Evolutionary conservation across 1,140 invertebrate species (phyloP).

Genomic region (Doryteuthis pealeii): DNA sequence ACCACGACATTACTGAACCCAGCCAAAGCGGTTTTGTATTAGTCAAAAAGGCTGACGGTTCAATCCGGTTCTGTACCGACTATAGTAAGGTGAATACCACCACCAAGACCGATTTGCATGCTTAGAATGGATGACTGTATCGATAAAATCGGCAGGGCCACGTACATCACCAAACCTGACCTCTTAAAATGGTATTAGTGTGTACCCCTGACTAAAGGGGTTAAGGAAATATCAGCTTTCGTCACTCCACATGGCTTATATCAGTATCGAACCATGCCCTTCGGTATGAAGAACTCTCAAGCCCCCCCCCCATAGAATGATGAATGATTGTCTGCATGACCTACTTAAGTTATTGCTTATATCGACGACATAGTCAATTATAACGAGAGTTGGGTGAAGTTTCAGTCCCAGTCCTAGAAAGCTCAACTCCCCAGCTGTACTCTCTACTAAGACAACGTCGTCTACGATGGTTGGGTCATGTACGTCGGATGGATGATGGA

Average conservation of each 20-base stretch:
- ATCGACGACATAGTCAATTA: no score
- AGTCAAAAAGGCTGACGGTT: constrained; percentile 26
- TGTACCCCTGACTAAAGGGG: no score
- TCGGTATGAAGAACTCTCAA: constrained; percentile 59
- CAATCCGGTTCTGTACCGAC: constrained; percentile 25
- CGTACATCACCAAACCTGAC: constrained; percentile 26
- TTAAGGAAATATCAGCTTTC: constrained; percentile 27
- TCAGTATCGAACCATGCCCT: constrained; percentile 60
- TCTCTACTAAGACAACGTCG: no score
- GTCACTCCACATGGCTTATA: constrained; percentile 43
- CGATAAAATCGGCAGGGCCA: constrained; percentile 28
- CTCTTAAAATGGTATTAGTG: constrained; percentile 13
- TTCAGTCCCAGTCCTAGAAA: no score
- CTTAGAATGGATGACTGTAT: constrained; percentile 30
- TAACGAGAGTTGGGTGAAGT: constrained; percentile 59
- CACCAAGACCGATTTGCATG: not conserved
- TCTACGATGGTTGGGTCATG: no score
- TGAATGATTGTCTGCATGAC: constrained; percentile 56
- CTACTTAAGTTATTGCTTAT: constrained; percentile 48
- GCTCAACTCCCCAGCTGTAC: no score
- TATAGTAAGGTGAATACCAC: constrained; percentile 27
- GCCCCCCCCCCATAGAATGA: constrained; percentile 62
- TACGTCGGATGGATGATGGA: no score
- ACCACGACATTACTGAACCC: constrained; percentile 28
- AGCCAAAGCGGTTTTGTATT: constrained; percentile 26